A percentile compares a stretch with the other conserved stretches of the same genome.
phyloP scores from a whole-genome alignment of 2,797 vertebrate genomes.

The Florisuga fusca region DNA sequence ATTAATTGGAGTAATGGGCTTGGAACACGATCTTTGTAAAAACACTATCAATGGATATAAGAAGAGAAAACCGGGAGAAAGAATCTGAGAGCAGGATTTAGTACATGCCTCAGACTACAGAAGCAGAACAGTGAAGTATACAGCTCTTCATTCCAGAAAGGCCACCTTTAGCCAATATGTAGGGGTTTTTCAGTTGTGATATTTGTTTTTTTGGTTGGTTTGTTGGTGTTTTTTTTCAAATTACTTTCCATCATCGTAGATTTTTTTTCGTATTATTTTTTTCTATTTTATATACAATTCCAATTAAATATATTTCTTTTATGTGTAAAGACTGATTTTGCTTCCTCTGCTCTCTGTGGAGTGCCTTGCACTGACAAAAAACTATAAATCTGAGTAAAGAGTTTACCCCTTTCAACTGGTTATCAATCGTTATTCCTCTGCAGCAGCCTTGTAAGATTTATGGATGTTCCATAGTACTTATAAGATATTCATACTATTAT shows the following conservation, averaged over 20 bases:
- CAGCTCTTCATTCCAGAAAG: background rate
- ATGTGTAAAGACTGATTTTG: background rate
- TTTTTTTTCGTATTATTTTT: background rate
- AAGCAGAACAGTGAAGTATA: background rate
- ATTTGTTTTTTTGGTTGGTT: background rate
- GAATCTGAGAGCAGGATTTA: background rate
- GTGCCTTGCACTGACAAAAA: background rate
- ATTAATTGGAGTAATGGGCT: background rate
- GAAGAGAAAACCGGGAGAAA: background rate
- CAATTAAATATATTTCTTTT: background rate
- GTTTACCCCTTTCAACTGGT: background rate
- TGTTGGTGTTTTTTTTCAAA: background rate
- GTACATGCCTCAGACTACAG: background rate
- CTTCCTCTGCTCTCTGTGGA: background rate
- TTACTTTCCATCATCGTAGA: background rate
- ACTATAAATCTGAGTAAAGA: background rate
- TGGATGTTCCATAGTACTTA: background rate
- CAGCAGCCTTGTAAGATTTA: background rate
- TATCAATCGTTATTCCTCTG: background rate
- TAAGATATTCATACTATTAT: background rate
- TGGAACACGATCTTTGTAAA: background rate
- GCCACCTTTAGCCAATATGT: background rate
- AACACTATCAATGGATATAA: background rate
- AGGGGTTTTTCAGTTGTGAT: background rate
- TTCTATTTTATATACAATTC: rapidly evolving